These are phyloP conservation scores for Diachrysia chrysitis DNA, from an alignment of 2,888 invertebrate species.

Conservation along the genomic window DNA sequence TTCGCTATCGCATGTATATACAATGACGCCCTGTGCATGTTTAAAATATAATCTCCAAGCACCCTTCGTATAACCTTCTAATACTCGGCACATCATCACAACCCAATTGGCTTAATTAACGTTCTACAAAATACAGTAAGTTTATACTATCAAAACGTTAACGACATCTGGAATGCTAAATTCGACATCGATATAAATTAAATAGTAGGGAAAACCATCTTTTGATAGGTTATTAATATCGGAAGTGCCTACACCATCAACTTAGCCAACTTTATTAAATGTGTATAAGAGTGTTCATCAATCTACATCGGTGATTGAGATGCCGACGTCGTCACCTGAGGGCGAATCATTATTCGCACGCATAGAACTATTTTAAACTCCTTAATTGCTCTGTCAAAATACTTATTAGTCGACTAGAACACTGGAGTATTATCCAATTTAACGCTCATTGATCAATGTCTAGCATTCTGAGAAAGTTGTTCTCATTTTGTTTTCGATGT, in stretches of 20 bases:
- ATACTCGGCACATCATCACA: constrained; percentile 1
- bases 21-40: too few relatives aligned
- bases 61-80: background rate
- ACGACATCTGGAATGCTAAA: too few relatives aligned
- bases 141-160: too few relatives aligned
- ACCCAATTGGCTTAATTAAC: background rate
- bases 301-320: constrained; percentile 33
- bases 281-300: constrained; percentile 36
- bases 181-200: too few relatives aligned
- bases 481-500: constrained; percentile 46
- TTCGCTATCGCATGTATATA: too few relatives aligned
- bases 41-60: background rate
- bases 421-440: constrained; percentile 71
- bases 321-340: constrained; percentile 40
- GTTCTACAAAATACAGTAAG: constrained; percentile 1
- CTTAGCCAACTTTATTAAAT: constrained; percentile 1
- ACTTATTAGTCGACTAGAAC: constrained; percentile 66
- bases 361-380: constrained; percentile 57
- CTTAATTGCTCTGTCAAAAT: constrained; percentile 81
- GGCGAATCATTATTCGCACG: constrained; percentile 59
- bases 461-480: constrained; percentile 69
- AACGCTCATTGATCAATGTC: constrained; percentile 73
- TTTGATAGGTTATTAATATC: background rate
- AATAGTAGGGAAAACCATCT: too few relatives aligned
- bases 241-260: constrained; percentile 7